Evolutionary conservation across 2,113 vertebrate genomes (phyloP).

Genomic region (Promerops cafer): DNA sequence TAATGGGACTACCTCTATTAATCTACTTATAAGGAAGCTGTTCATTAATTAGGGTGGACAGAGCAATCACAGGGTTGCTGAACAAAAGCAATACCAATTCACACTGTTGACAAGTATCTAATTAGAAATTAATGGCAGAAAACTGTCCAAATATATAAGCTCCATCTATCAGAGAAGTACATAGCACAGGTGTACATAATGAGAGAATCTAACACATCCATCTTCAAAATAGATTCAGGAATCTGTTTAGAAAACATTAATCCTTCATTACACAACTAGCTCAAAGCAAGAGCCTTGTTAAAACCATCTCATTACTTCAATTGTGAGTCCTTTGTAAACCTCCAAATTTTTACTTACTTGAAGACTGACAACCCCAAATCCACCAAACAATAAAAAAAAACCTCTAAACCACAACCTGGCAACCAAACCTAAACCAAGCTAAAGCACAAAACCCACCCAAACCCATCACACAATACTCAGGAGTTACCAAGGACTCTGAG

Average conservation of each 20-base stretch:
- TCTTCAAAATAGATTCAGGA: neutral
- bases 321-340: neutral
- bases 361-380: neutral
- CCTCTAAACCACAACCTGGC: neutral
- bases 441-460: neutral
- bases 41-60: slow-evolving; percentile 67
- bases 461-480: neutral
- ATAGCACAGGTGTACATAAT: neutral
- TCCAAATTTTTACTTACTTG: neutral
- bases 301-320: neutral
- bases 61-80: slow-evolving; percentile 38
- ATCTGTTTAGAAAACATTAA: neutral
- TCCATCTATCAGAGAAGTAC: neutral
- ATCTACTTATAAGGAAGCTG: slow-evolving; percentile 60
- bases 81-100: slow-evolving; percentile 31
- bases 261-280: neutral
- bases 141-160: neutral
- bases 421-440: neutral
- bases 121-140: slow-evolving; percentile 61
- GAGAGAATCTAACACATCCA: neutral
- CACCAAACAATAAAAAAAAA: neutral
- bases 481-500: neutral
- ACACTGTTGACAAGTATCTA: slow-evolving; percentile 36
- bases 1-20: slow-evolving; percentile 67
- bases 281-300: neutral